These are phyloP conservation scores for Gobiocypris rarus DNA, from an alignment of 2,113 vertebrate genomes.

Conservation along the genomic window DNA sequence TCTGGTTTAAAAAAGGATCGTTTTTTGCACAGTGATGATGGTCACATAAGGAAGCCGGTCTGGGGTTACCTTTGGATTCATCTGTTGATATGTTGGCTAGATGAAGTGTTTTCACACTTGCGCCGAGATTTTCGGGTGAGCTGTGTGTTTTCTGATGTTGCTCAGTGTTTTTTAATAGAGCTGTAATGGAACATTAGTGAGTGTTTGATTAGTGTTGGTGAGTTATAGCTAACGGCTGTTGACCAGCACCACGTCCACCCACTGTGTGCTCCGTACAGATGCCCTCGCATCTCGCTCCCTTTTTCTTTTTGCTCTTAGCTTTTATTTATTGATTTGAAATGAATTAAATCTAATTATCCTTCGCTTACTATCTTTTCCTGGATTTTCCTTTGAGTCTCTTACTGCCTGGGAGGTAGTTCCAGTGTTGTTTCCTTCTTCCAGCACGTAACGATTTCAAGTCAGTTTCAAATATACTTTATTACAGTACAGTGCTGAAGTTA, in stretches of 20 bases:
- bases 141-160: constrained; percentile 36
- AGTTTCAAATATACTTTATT: neutral
- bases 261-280: constrained; percentile 76
- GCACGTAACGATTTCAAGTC: no score
- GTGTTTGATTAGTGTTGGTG: constrained; percentile 67
- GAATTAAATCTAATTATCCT: neutral
- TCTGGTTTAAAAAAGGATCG: neutral
- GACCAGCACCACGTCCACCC: constrained; percentile 81
- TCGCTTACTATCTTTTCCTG: neutral
- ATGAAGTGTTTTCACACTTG: constrained; percentile 35
- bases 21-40: neutral
- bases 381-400: neutral
- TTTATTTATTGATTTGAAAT: neutral
- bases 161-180: constrained; percentile 33
- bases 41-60: constrained; percentile 10
- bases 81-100: constrained; percentile 27
- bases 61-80: constrained; percentile 25
- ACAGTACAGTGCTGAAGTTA: neutral
- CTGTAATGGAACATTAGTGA: constrained; percentile 34
- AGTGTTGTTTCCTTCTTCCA: neutral
- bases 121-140: constrained; percentile 9
- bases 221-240: constrained; percentile 71
- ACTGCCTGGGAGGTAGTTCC: no score
- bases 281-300: constrained; percentile 77
- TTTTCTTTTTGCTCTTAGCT: constrained; percentile 1